These are phyloP conservation scores for Delichon dasypus DNA, from an alignment of 2,797 vertebrate genomes.

Conservation along the genomic window DNA sequence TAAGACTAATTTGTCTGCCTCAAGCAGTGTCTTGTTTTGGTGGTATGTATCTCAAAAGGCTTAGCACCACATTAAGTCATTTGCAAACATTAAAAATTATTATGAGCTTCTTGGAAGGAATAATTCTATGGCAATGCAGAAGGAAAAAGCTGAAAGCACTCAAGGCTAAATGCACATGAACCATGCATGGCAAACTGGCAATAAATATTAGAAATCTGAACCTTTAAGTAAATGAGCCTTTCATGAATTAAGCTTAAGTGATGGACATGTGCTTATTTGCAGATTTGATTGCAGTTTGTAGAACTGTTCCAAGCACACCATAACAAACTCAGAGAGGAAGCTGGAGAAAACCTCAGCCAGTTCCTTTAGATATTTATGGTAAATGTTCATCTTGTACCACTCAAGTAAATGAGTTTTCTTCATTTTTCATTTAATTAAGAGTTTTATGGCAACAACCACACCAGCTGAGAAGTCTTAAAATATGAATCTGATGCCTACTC, in stretches of 20 bases:
- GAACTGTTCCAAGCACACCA: background rate
- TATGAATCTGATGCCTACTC: background rate
- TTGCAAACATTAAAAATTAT: background rate
- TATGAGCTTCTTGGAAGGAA: background rate
- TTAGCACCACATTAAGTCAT: constrained; percentile 27
- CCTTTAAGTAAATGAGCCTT: background rate
- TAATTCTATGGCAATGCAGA: background rate
- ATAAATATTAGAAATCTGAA: background rate
- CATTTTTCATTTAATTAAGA: background rate
- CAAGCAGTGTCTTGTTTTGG: background rate
- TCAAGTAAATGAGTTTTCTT: background rate
- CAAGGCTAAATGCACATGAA: background rate
- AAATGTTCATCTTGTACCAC: background rate
- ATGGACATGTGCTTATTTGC: background rate
- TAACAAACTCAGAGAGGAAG: background rate
- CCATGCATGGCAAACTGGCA: background rate
- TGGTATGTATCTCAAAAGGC: background rate
- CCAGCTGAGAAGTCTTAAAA: background rate
- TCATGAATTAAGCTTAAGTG: background rate
- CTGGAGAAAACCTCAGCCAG: background rate
- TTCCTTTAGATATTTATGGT: background rate
- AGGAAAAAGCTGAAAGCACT: background rate
- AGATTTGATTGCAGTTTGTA: background rate
- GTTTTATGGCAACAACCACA: background rate
- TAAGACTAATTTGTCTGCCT: background rate